Conservation (phyloP, 2,888 invertebrate genomes). For the Colletes collaris region DNA sequence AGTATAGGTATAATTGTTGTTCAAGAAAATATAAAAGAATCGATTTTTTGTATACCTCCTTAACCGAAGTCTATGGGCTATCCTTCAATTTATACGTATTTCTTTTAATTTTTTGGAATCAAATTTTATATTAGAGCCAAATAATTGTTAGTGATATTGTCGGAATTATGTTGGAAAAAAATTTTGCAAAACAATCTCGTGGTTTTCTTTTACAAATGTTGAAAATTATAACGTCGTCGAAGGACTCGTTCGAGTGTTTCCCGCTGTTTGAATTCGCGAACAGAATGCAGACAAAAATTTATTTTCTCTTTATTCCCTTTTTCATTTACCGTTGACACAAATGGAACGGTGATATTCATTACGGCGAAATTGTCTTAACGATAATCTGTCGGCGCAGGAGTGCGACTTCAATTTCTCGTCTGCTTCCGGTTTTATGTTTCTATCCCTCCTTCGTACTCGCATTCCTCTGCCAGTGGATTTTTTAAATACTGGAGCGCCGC, state of each 20-base stretch:
- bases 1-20: too few relatives aligned
- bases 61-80: too few relatives aligned
- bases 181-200: neutral
- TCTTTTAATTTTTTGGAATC: too few relatives aligned
- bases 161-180: neutral
- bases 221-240: neutral
- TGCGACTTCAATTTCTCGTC: constrained; percentile 44
- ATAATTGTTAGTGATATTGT: too few relatives aligned
- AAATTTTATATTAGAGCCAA: too few relatives aligned
- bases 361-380: constrained; percentile 74
- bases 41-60: too few relatives aligned
- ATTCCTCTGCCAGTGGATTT: constrained; percentile 20
- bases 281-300: neutral
- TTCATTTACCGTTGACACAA: constrained; percentile 60
- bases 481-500: constrained; percentile 36
- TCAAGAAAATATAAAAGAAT: too few relatives aligned
- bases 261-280: constrained; percentile 7
- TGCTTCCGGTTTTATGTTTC: constrained; percentile 32
- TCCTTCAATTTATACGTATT: too few relatives aligned
- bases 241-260: constrained; percentile 11
- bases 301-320: constrained; percentile 40
- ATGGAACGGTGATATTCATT: constrained; percentile 73
- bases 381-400: constrained; percentile 69
- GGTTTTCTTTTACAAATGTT: neutral
- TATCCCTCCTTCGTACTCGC: neutral